Evolutionary conservation across 2,113 vertebrate species (phyloP), one percentile per base, ranked within the genome.

Genomic region (Myotis davidii): DNA sequence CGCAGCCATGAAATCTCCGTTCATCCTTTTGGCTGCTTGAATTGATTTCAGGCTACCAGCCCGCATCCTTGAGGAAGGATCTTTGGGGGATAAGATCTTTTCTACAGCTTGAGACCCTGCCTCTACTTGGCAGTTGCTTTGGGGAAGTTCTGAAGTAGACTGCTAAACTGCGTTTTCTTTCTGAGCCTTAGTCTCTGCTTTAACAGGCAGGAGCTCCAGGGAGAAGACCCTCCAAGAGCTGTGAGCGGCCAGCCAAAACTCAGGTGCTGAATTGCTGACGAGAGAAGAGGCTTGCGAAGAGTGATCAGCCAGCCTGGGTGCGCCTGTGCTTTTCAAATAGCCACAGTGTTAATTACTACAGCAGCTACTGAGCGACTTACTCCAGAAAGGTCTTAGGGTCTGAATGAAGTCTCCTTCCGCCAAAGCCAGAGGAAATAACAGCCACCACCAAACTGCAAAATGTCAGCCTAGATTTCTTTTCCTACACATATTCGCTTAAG

Each of bases 1-100:
- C 85, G 76, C 65, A n/a, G 91, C 97, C 90, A 76, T 97, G 97
- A 98, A 98, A 97, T 97, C 90, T 54, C 86, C 89, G 96, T 97
- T 97, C 90, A 97, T 95, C 94, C 96, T 85, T 94, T 96, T n/a
- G 96, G 88, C 94, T 93, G 92, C 78, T 84, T 92, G 85, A 95
- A 97, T 96, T 95, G 96, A 97, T 97, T 97, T 97, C 95, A 97
- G 85, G 90, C 95, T 84, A 54, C 91, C 92, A 97, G 91, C 92
- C 85, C 91, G 85, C 78, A 88, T 87, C 88, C 95, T 96, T 92
- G 34, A 87, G 94, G 78, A 45, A 81, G 73, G 85, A 92, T 94
- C 85, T 84, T 88, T 92, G 1, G 12, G 88, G 92, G 54, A 69
- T 94, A 95, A 92, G 74, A 65, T 95, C n/a, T 87, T 91, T 95